phyloP scores from a whole-genome alignment of 2,888 invertebrate species.

The Acanthococcus lagerstroemiae region DNA sequence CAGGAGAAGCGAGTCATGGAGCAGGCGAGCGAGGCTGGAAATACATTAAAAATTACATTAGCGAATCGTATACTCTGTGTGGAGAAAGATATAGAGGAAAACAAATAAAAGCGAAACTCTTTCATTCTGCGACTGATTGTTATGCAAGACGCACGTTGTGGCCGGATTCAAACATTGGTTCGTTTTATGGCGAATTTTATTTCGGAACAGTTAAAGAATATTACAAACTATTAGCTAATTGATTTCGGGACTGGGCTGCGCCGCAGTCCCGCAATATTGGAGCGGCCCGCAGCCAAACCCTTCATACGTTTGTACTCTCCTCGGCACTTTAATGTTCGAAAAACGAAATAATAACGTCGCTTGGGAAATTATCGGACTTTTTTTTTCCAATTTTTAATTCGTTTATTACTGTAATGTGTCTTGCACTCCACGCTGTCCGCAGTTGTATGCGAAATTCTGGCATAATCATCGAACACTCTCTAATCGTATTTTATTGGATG shows the following conservation, averaged over 20 bases:
- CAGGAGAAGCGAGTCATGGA: no score
- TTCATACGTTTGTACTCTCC: neutral
- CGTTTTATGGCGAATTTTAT: constrained; percentile 20
- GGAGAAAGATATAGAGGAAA: no score
- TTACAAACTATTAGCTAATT: constrained; percentile 21
- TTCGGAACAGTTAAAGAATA: constrained; percentile 22
- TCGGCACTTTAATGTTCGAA: constrained; percentile 2
- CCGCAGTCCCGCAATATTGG: constrained; percentile 1
- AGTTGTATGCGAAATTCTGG: no score
- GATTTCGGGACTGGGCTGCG: constrained; percentile 14
- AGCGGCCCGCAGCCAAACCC: neutral
- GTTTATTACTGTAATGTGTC: constrained; percentile 17
- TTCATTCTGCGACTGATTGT: constrained; percentile 13
- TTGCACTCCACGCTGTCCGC: no score
- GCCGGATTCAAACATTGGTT: constrained; percentile 19
- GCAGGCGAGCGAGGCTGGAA: no score
- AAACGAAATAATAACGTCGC: constrained; percentile 19
- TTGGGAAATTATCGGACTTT: constrained; percentile 19
- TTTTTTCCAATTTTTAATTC: constrained; percentile 20
- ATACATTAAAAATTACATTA: no score
- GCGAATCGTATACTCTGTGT: no score
- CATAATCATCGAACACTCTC: no score
- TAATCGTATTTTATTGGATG: no score
- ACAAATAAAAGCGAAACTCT: constrained; percentile 7
- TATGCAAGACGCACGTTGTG: constrained; percentile 15